Evolutionary conservation across 1,140 invertebrate genomes (phyloP), one percentile per base, ranked within the genome.

Genomic region (Riptortus pedestris): DNA sequence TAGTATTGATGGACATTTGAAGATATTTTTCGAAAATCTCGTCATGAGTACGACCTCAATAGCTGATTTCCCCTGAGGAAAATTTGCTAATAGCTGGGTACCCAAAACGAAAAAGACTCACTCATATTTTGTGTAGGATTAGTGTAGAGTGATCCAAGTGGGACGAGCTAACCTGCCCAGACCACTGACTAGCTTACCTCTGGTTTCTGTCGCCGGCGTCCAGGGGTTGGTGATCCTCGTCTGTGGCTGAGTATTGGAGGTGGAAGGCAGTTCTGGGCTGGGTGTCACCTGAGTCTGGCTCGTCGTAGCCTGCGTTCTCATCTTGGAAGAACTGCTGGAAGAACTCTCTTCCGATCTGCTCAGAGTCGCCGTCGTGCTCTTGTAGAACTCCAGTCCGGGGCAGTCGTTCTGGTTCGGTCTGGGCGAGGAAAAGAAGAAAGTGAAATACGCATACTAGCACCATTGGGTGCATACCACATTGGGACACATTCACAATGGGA

Each of bases 391-490:
- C 3, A 69, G 22, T 28, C 70, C 70, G 18, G 71, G 70, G 64
- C 80, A 81, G 68, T 78, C 79, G 20, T 73, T 74, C 61, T 73
- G 74, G 64, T 76, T 79, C 2, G 79, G 78, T 68, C 79, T 81
- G 67, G 12, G 73, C 75, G 14, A 66, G 57, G 3, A 27, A 45
- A 47, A 65, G n/a, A n/a, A n/a, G n/a, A n/a, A n/a, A n/a, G n/a
- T n/a, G n/a, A n/a, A n/a, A n/a, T n/a, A n/a, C n/a, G n/a, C n/a
- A n/a, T n/a, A n/a, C n/a, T n/a, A n/a, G n/a, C n/a, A n/a, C n/a
- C n/a, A n/a, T n/a, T n/a, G n/a, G n/a, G n/a, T n/a, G n/a, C n/a
- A n/a, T n/a, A n/a, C n/a, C n/a, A n/a, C n/a, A n/a, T n/a, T n/a
- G n/a, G n/a, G n/a, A n/a, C n/a, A n/a, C n/a, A n/a, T n/a, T n/a